Base-by-base conservation (phyloP, 2,113 vertebrate species). In the Machaerirhynchus nigripectus region DNA sequence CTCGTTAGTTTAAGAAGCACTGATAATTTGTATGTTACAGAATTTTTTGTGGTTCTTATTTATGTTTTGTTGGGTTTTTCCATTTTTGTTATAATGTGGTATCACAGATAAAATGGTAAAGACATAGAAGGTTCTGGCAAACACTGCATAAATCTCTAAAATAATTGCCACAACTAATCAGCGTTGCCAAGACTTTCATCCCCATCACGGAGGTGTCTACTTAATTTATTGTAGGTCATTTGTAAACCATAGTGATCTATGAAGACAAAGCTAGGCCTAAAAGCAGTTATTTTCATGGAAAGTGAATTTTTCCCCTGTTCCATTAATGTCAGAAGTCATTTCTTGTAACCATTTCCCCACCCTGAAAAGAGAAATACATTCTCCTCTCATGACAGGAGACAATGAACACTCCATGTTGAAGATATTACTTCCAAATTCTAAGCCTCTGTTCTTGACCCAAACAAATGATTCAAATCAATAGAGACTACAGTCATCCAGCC, bases 151-250 rank as follows among this genome's bases (percentile, higher is more conserved):
- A 93, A 96, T 88, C 83, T 95, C 94, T 90, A 84, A 95, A 93
- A 95, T 95, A 96, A 95, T 96, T 96, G 91, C 89, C 94, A 95
- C 81, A 95, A 91, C 83, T 95, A 95, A 92, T 92, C 88, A 95
- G 83, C 23, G 71, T 93, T 95, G 96, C 86, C 55, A 95, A 88
- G 94, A 93, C 30, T 94, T 94, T 92, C 94, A 92, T 90, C 50
- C 75, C 63, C 79, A 90, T 94, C 57, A 46, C 5, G 0, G 68
- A 94, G 46, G 33, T 96, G 96, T 95, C 93, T 93, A 63, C 78
- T 96, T 97, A 96, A 96, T 96, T 96, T 96, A 95, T 96, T 91
- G 87, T 80, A 95, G 95, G 87, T 91, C 84, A 90, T 95, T 95
- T 95, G 93, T 96, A 95, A 97, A 93, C 93, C 70, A 80, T 52